Evolutionary conservation across 2,113 vertebrate genomes (phyloP).

Genomic region (Neotoma lepida): DNA sequence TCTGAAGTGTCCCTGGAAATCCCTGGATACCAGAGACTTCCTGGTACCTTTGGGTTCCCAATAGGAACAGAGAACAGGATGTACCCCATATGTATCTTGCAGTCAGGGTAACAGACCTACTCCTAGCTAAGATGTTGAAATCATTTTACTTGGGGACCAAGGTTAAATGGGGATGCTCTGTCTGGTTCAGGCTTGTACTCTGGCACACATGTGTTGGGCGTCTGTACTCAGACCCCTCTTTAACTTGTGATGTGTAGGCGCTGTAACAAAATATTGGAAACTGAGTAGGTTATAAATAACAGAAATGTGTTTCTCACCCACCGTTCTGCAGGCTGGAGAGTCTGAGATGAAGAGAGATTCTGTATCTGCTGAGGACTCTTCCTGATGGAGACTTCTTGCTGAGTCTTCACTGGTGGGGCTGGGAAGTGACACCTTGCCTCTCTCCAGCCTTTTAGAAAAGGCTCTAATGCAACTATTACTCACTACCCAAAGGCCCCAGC

Average conservation of each 20-base stretch:
- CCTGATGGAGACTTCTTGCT: background rate
- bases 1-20: background rate
- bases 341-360: background rate
- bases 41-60: constrained; percentile 6
- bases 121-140: background rate
- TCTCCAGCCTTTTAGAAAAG: background rate
- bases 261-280: background rate
- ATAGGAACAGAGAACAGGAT: background rate
- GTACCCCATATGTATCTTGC: background rate
- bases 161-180: background rate
- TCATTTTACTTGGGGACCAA: background rate
- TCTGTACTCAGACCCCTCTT: constrained; percentile 3
- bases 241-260: background rate
- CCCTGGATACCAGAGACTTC: background rate
- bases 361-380: background rate
- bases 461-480: too few relatives aligned
- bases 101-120: background rate
- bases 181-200: background rate
- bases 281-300: background rate
- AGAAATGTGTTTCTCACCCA: background rate
- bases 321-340: background rate
- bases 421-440: background rate
- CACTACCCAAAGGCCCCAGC: background rate
- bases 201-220: background rate
- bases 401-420: background rate